Base-by-base conservation (phyloP, 2,113 vertebrate genomes). In the Charadrius vociferus region DNA sequence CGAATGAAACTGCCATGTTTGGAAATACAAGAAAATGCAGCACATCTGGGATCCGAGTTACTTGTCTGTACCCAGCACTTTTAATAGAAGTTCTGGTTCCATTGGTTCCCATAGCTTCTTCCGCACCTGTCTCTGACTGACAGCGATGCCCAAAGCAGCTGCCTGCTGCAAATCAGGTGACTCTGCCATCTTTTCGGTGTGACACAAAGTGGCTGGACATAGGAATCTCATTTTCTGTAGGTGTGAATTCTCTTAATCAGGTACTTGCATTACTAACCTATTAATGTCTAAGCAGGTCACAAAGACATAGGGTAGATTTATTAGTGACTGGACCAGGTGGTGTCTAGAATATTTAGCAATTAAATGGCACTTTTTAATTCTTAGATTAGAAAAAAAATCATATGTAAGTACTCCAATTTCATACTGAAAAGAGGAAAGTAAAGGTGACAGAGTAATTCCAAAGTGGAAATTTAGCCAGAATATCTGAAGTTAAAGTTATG, bases 171-270 rank as follows among this genome's bases (percentile, higher is more conserved):
- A 58, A 55, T 29, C 59, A 30, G 14, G 8, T 26, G 32, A 62
- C 24, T 72, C 12, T 0, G 36, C 5, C 0, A 0, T 41, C 24
- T 82, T 79, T 45, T 20, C 23, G 55, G 29, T 21, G 24, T 39
- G 16, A 74, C 49, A 81, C 45, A 80, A 59, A 67, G 56, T 7
- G 9, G 73, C 9, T 47, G n/a, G 71, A 72, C 1, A 0, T 3
- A 55, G 30, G 83, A 88, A 80, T 15, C 29, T 73, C 7, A 21
- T 80, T 75, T 95, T 84, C 68, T 77, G 36, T 47, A 29, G 13
- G 13, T 36, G 19, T 26, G 15, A 82, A 56, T 63, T 92, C 37
- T 68, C n/a, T 23, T 61, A 72, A 22, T 45, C 29, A n/a, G n/a
- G 19, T n/a, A 32, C 11, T 72, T 68, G 34, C 26, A 27, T 56